These are phyloP conservation scores for Clytia hemisphaerica DNA, from an alignment of 30 jellyfish, hydroid and myxozoan species.

Conservation along the genomic window DNA sequence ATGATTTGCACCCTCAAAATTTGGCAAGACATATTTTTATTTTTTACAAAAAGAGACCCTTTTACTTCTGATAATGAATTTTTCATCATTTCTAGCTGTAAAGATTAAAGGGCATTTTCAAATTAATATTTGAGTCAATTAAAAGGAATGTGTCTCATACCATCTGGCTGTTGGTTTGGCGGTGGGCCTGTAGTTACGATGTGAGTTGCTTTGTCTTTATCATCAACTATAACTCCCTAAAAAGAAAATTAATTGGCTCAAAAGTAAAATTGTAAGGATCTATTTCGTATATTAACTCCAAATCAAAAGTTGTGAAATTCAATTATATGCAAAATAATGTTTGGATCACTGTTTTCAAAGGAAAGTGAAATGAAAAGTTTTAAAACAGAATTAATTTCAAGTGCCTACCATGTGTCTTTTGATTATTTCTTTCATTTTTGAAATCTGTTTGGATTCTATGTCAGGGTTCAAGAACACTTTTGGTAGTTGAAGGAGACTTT, in stretches of 20 bases:
- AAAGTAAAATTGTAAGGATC: neutral
- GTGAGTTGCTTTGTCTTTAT: conserved; percentile 72
- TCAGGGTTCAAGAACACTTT: conserved; percentile 54
- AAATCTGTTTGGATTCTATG: conserved; percentile 47
- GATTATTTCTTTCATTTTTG: conserved; percentile 60
- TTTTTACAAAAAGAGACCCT: neutral
- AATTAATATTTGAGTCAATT: neutral
- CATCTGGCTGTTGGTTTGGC: conserved; percentile 36
- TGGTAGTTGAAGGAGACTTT: conserved; percentile 61
- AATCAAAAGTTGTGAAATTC: no score
- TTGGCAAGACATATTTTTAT: no score
- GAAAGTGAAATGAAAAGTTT: neutral
- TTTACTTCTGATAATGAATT: neutral
- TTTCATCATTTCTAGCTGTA: no score
- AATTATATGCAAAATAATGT: no score
- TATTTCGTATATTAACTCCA: no score
- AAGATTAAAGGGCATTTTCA: no score
- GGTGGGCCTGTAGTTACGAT: conserved; percentile 72
- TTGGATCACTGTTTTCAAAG: no score
- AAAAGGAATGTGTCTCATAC: conserved; percentile 24
- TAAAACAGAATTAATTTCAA: neutral
- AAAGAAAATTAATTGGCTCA: neutral
- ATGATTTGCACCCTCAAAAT: no score
- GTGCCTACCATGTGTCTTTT: conserved; percentile 80
- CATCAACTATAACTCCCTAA: conserved; percentile 71